Evolutionary conservation across 2,797 vertebrate genomes (phyloP), one percentile per base, ranked within the genome.

Genomic region (Basileuterus tristriatus): DNA sequence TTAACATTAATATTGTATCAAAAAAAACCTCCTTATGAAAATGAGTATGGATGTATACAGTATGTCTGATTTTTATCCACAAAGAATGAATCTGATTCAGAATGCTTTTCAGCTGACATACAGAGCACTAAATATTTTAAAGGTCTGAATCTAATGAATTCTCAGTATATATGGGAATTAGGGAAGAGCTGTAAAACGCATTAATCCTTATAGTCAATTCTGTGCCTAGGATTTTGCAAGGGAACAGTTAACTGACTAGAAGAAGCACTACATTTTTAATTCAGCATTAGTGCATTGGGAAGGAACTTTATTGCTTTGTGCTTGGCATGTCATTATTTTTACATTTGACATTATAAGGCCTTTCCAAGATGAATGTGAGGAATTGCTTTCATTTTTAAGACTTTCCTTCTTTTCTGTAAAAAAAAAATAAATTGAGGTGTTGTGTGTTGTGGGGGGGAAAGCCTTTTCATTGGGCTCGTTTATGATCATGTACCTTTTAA

Each of bases 351-450:
- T 98, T 98, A 97, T 98, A 99, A 99, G 98, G 99, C 99, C 99
- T 99, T 99, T 99, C 98, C 98, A 98, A 97, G 98, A 98, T 99
- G 99, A 99, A 99, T 99, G 99, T 99, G 98, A 99, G 98, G 98
- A 99, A 98, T 99, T 99, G 99, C 99, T 99, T 99, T 99, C 98
- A 99, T 98, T 98, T 98, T 98, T 93, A 97, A 97, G 97, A 98
- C 97, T 98, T 97, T 98, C 97, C 97, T 98, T 98, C 97, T 97
- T 95, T 96, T 96, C 97, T 95, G 92, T 97, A 93, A 94, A 86
- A 97, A 86, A 52, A 11, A 93, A 39, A 39, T 93, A 34, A 37
- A 79, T 22, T 16, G 4, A 96, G 94, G 86, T 96, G 93, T 36
- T 94, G 71, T 59, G 52, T 67, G 92, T 15, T 29, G 83, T 29